phyloP scores from a whole-genome alignment of 2,888 invertebrate species.

The Cristatella mucedo region DNA sequence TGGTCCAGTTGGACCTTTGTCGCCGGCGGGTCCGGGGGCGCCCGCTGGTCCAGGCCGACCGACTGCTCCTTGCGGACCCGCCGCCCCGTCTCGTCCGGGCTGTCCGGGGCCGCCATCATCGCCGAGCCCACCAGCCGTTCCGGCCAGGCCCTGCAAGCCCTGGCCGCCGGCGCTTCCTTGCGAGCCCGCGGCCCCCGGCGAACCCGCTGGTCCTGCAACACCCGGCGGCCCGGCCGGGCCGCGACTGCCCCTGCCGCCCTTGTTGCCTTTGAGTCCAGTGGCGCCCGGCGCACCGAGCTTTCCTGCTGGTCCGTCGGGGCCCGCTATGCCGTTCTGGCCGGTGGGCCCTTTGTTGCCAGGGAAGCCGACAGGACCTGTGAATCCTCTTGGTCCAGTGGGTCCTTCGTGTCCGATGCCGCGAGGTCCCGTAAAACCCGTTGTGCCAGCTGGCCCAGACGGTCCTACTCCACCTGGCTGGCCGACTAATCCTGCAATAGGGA shows the following conservation, averaged over 20 bases:
- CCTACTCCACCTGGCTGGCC: not conserved
- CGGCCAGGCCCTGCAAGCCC: constrained; percentile 4
- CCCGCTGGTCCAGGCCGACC: too few species aligned
- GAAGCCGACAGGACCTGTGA: not conserved
- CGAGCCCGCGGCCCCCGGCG: too few species aligned
- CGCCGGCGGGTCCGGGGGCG: too few species aligned
- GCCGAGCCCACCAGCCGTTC: constrained; percentile 9
- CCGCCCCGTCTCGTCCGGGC: too few species aligned
- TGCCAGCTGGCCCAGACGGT: constrained; percentile 5
- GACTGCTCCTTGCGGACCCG: constrained; percentile 8
- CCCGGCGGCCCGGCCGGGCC: constrained; percentile 7
- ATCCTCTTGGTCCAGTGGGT: constrained; percentile 8
- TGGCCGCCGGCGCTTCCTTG: too few species aligned
- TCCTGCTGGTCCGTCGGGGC: not conserved
- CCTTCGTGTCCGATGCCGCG: constrained; percentile 6
- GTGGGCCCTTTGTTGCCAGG: not conserved
- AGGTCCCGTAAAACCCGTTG: constrained; percentile 1
- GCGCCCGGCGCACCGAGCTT: not conserved
- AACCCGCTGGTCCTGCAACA: too few species aligned
- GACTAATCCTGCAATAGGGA: not conserved
- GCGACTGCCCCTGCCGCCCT: constrained; percentile 7
- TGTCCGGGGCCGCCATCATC: too few species aligned
- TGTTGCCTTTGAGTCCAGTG: not conserved
- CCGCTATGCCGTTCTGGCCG: not conserved
- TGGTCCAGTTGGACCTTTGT: not conserved